Evolutionary conservation across 2,888 invertebrate species (phyloP).

Genomic region (Heliconius ethilla): DNA sequence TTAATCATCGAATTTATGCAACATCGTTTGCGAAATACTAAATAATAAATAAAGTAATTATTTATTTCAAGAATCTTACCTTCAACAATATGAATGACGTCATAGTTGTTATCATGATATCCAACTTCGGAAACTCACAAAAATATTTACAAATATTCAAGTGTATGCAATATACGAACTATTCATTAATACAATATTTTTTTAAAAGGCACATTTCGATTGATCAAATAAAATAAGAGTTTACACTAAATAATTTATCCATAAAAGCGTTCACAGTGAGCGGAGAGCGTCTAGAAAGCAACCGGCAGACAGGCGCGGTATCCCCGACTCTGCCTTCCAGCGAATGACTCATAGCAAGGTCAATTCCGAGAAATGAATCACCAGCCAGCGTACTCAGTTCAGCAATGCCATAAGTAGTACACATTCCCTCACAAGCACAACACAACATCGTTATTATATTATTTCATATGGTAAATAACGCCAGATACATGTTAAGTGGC

Average conservation of each 20-base stretch:
- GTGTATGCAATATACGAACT: constrained; percentile 49
- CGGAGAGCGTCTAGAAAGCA: constrained; percentile 75
- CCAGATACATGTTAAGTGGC: constrained; percentile 17
- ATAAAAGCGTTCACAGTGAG: constrained; percentile 62
- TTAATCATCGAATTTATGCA: constrained; percentile 34
- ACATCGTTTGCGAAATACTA: constrained; percentile 21
- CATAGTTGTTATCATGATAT: constrained; percentile 82
- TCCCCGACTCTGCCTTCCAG: constrained; percentile 82
- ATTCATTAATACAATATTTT: constrained; percentile 58
- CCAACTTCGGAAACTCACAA: constrained; percentile 70
- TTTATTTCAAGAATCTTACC: constrained; percentile 59
- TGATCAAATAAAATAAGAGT: constrained; percentile 51
- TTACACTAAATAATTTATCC: constrained; percentile 56
- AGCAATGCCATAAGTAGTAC: constrained; percentile 75
- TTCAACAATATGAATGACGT: constrained; percentile 81
- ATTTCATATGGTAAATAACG: constrained; percentile 54
- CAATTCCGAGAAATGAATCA: constrained; percentile 83
- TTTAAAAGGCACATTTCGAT: constrained; percentile 62
- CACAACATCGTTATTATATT: constrained; percentile 55
- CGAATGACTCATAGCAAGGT: constrained; percentile 83
- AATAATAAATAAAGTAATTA: constrained; percentile 12
- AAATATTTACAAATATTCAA: constrained; percentile 62
- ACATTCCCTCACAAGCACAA: constrained; percentile 65
- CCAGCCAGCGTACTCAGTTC: constrained; percentile 78
- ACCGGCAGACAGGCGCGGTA: constrained; percentile 82